phyloP scores from a whole-genome alignment of 2,113 vertebrate species.

The Otus sunia region DNA sequence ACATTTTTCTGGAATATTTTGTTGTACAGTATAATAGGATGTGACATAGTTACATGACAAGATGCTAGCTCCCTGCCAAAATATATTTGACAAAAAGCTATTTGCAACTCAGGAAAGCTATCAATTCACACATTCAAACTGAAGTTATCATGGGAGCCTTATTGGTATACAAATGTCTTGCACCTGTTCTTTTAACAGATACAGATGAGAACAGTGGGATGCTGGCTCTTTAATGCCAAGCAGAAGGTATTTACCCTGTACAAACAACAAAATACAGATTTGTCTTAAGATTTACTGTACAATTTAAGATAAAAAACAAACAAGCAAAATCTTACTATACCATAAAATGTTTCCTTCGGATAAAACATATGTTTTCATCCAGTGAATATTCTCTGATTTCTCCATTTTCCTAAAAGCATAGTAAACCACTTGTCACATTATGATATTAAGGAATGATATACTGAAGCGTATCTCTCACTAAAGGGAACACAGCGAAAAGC shows the following conservation, averaged over 20 bases:
- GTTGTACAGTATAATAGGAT: background rate
- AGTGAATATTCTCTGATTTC: background rate
- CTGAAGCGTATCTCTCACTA: background rate
- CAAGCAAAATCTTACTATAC: background rate
- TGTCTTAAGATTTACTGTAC: background rate
- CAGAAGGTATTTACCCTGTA: conserved; percentile 18
- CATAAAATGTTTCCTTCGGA: background rate
- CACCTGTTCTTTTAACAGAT: conserved; percentile 66
- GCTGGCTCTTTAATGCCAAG: background rate
- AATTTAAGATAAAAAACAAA: background rate
- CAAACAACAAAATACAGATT: background rate
- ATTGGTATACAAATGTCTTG: conserved; percentile 40
- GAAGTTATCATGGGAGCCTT: conserved; percentile 17
- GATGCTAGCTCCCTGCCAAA: conserved; percentile 1
- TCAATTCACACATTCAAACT: conserved; percentile 12
- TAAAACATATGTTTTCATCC: background rate
- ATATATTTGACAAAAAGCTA: conserved; percentile 7
- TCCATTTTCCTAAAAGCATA: background rate
- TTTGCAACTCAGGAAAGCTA: conserved; percentile 35
- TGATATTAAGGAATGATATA: background rate
- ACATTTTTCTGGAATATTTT: background rate
- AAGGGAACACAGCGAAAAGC: background rate
- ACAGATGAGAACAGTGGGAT: conserved; percentile 44
- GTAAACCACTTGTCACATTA: background rate
- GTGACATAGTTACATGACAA: background rate